A percentile compares a stretch with the other conserved stretches of the same genome.
Evolutionary conservation across 35 echinoderm and acorn worm genomes (phyloP).

Genomic region (Heliocidaris erythrogramma): DNA sequence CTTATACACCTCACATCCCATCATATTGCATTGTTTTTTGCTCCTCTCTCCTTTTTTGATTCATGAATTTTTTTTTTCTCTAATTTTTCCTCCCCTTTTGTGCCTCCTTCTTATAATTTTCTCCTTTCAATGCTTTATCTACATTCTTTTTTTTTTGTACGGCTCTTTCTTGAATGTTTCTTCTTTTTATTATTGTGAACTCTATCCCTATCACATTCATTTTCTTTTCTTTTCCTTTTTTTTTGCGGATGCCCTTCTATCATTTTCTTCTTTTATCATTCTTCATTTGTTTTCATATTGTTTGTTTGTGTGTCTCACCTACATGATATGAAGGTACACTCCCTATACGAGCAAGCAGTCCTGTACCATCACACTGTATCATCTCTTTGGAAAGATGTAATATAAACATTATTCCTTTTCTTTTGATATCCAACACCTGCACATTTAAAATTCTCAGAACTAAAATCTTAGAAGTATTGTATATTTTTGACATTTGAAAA

Average conservation of each 20-base stretch:
- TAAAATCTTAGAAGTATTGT: neutral
- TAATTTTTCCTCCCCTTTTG: neutral
- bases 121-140: neutral
- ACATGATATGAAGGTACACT: neutral
- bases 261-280: neutral
- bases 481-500: neutral
- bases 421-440: neutral
- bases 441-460: neutral
- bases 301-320: neutral
- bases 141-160: neutral
- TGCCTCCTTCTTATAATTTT: neutral
- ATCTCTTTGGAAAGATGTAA: neutral
- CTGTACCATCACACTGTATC: neutral
- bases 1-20: neutral
- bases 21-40: neutral
- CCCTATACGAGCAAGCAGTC: conserved; percentile 6
- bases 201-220: neutral
- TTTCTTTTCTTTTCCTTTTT: neutral
- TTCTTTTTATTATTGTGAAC: neutral
- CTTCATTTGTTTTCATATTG: neutral
- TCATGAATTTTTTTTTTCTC: neutral
- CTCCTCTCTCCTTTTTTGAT: neutral
- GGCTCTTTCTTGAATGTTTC: neutral
- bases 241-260: too few species aligned
- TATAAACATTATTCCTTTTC: neutral